Percentiles rank a stretch among this genome's conserved stretches.
Conservation (phyloP, 1,140 invertebrate species). For the Trinorchestia longiramus region DNA sequence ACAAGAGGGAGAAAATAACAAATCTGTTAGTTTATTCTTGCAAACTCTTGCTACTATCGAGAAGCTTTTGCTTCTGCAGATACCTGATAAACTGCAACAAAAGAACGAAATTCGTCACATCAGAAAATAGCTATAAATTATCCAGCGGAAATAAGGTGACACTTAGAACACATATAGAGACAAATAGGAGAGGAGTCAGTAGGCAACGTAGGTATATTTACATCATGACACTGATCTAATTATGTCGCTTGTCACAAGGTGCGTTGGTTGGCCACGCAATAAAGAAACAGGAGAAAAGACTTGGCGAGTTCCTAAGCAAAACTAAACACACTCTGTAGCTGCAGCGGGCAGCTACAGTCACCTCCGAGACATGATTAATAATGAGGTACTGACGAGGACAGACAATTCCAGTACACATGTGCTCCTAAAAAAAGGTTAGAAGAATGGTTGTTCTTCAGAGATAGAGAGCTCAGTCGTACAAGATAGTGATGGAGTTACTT, state of each 20-base stretch:
- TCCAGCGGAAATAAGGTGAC: background rate
- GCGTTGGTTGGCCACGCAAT: background rate
- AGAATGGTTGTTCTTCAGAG: background rate
- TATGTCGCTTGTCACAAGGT: background rate
- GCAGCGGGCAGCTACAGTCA: background rate
- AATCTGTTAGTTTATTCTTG: background rate
- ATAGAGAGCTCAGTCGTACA: background rate
- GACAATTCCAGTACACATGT: background rate
- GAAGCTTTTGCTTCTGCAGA: background rate
- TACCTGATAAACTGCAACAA: background rate
- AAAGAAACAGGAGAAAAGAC: background rate
- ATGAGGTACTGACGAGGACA: background rate
- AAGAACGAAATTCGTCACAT: background rate
- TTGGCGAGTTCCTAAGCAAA: background rate
- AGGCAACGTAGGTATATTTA: background rate
- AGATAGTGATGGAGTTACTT: background rate
- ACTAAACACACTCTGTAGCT: background rate
- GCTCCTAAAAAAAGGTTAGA: too few relatives aligned
- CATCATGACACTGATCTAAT: background rate
- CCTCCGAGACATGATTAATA: background rate
- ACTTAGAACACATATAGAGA: background rate
- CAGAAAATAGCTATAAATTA: background rate
- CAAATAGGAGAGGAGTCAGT: background rate
- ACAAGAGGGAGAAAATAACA: background rate
- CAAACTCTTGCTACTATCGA: background rate